phyloP scores from a whole-genome alignment of 1,140 invertebrate species.

The Plodia interpunctella region DNA sequence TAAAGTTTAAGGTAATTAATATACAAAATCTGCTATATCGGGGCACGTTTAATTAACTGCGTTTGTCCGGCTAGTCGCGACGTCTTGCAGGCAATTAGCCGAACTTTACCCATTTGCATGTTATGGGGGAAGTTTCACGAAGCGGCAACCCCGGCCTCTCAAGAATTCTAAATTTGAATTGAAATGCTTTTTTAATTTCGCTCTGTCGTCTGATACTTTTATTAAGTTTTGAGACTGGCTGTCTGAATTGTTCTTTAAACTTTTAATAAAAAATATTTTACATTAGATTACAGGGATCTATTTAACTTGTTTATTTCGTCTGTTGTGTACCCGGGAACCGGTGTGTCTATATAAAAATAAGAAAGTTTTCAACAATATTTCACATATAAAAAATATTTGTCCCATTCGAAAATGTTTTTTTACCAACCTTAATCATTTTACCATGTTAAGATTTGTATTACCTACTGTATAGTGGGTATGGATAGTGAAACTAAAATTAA shows the following conservation, averaged over 20 bases:
- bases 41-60: constrained; percentile 35
- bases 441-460: no score
- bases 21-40: constrained; percentile 4
- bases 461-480: no score
- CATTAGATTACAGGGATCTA: no score
- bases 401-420: no score
- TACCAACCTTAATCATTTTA: no score
- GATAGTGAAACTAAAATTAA: no score
- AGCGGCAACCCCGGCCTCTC: constrained; percentile 19
- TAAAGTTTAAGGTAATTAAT: background rate
- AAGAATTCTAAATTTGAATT: constrained; percentile 33
- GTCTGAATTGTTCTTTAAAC: background rate
- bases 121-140: constrained; percentile 47
- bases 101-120: constrained; percentile 54
- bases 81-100: constrained; percentile 45
- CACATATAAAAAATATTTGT: no score
- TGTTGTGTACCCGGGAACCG: no score
- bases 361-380: no score
- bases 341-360: no score
- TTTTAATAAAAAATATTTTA: background rate
- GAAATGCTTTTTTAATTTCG: constrained; percentile 40
- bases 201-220: background rate
- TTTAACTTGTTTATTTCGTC: no score
- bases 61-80: constrained; percentile 28
- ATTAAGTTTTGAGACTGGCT: constrained; percentile 5